phyloP scores from a whole-genome alignment of 2,113 vertebrate genomes.

The Daphoenositta chrysoptera region DNA sequence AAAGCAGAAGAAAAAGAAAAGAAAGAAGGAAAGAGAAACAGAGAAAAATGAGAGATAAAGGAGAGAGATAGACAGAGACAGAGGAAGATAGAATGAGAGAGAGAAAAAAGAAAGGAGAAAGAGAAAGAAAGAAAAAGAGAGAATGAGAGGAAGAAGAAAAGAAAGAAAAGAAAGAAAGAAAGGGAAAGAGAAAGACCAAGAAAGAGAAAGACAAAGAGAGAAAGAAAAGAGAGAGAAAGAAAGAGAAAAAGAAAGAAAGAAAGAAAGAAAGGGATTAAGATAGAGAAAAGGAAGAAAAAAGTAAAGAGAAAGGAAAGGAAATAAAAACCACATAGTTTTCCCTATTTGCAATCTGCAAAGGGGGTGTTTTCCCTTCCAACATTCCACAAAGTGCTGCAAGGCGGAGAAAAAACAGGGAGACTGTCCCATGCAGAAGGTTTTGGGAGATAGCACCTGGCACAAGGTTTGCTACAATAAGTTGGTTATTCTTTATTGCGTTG shows the following conservation, averaged over 20 bases:
- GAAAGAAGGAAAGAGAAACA: background rate
- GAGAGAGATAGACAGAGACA: accelerated
- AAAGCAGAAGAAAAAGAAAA: background rate
- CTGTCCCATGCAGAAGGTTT: constrained; percentile 47
- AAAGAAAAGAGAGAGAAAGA: too few relatives aligned
- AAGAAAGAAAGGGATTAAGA: background rate
- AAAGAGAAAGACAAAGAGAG: accelerated
- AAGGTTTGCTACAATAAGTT: constrained; percentile 55
- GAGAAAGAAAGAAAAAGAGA: accelerated
- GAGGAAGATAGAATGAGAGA: accelerated
- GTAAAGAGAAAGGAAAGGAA: background rate
- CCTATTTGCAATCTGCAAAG: background rate
- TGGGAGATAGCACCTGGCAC: constrained; percentile 45
- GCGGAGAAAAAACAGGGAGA: constrained; percentile 37
- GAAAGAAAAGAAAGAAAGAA: accelerated
- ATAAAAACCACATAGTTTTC: background rate
- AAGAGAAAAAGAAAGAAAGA: accelerated
- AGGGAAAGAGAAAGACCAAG: accelerated
- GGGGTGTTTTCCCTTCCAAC: background rate
- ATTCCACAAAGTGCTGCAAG: constrained; percentile 40
- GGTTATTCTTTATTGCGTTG: constrained; percentile 63
- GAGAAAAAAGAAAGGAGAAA: accelerated
- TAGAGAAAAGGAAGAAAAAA: background rate
- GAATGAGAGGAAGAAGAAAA: accelerated
- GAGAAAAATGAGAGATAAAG: too few relatives aligned